Evolutionary conservation across 2,113 vertebrate genomes (phyloP).

Genomic region (Sinocyclocheilus grahami): DNA sequence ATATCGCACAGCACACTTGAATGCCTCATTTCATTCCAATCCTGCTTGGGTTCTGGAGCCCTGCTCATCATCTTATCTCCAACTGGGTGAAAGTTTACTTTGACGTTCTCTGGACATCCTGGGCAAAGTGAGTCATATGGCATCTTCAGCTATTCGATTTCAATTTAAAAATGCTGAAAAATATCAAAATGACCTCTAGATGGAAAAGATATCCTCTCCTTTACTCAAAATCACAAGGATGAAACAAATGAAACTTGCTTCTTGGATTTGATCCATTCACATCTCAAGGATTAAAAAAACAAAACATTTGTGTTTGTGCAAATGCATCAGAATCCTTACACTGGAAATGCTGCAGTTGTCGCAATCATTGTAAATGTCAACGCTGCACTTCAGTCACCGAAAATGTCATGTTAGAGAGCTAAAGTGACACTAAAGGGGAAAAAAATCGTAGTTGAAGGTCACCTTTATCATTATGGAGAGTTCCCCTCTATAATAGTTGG

Average conservation of each 20-base stretch:
- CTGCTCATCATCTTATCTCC: slow-evolving; percentile 65
- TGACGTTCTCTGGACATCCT: slow-evolving; percentile 41
- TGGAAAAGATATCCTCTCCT: neutral
- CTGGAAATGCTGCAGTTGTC: neutral
- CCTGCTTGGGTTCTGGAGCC: slow-evolving; percentile 60
- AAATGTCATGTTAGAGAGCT: slow-evolving; percentile 16
- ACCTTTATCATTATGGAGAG: slow-evolving; percentile 26
- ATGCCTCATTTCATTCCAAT: slow-evolving; percentile 69
- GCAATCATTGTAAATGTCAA: neutral
- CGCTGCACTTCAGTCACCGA: neutral
- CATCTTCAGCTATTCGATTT: slow-evolving; percentile 17
- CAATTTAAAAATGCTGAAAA: slow-evolving; percentile 31
- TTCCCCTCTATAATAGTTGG: neutral
- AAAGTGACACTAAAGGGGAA: neutral
- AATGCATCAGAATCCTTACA: neutral
- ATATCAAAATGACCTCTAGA: slow-evolving; percentile 24
- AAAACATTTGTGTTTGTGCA: neutral
- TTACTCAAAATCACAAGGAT: neutral
- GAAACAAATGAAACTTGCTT: neutral
- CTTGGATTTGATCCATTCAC: neutral
- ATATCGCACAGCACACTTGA: slow-evolving; percentile 63
- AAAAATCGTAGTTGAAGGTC: slow-evolving; percentile 26
- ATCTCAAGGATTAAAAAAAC: neutral
- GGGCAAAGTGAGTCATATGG: slow-evolving; percentile 21
- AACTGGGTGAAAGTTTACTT: slow-evolving; percentile 61